Percentiles rank a stretch among this genome's conserved stretches.
Conservation (phyloP, 2,888 invertebrate species). For the Xanthia togata region DNA sequence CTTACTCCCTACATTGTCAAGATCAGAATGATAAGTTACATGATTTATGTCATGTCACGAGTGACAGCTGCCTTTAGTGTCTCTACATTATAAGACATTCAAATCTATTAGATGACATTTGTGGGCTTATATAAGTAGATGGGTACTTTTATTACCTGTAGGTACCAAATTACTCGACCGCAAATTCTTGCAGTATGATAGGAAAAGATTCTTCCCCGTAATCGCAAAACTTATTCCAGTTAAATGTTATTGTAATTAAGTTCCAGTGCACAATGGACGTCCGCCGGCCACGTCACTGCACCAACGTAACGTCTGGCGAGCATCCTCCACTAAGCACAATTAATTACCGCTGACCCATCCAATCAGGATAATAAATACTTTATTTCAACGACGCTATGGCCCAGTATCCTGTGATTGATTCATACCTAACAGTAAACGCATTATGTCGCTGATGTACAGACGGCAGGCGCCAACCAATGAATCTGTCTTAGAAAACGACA, state of each 20-base stretch:
- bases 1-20: conserved; percentile 54
- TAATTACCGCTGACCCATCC: conserved; percentile 71
- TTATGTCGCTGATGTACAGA: conserved; percentile 53
- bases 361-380: conserved; percentile 59
- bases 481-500: conserved; percentile 46
- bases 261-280: conserved; percentile 77
- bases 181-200: conserved; percentile 25
- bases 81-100: conserved; percentile 4
- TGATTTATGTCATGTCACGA: conserved; percentile 40
- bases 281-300: conserved; percentile 82
- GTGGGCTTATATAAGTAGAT: neutral
- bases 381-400: conserved; percentile 61
- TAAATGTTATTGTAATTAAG: conserved; percentile 63
- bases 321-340: conserved; percentile 78
- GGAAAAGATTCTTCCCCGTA: conserved; percentile 58
- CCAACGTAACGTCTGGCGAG: conserved; percentile 79
- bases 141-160: neutral
- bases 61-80: conserved; percentile 21
- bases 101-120: neutral
- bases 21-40: conserved; percentile 45
- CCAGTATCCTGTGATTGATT: conserved; percentile 48
- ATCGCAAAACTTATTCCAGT: conserved; percentile 52
- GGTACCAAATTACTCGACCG: conserved; percentile 6
- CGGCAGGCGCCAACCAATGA: conserved; percentile 58
- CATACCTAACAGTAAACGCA: conserved; percentile 48